Conservation (phyloP, 2,797 vertebrate species). For the Chelon auratus region DNA sequence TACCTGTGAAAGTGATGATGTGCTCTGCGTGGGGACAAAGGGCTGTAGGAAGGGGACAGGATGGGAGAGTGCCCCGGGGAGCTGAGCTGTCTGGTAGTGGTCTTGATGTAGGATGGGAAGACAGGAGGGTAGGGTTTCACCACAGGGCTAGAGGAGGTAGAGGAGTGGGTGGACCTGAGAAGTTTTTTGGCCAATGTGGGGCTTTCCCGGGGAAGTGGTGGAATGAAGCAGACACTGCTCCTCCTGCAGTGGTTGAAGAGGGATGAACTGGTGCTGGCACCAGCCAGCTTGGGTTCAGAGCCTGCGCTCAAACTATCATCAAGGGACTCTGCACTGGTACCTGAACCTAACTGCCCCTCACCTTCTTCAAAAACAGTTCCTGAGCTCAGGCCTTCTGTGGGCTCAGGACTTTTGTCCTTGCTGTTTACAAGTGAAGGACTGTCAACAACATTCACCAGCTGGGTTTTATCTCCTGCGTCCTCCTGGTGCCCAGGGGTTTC, state of each 20-base stretch:
- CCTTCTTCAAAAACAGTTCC: conserved; percentile 41
- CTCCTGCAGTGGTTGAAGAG: conserved; percentile 53
- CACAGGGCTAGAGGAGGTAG: conserved; percentile 57
- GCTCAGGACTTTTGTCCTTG: conserved; percentile 29
- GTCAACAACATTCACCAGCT: conserved; percentile 22
- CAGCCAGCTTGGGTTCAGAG: conserved; percentile 42
- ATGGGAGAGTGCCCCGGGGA: conserved; percentile 90
- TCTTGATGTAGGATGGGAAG: conserved; percentile 94
- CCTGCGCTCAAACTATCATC: conserved; percentile 64
- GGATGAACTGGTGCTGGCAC: conserved; percentile 1
- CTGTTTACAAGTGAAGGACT: neutral
- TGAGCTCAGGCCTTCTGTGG: conserved; percentile 36
- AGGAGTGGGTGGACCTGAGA: conserved; percentile 71
- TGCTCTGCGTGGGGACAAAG: conserved; percentile 82
- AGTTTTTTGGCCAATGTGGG: conserved; percentile 79
- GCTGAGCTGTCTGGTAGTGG: conserved; percentile 94
- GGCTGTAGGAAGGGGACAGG: conserved; percentile 90
- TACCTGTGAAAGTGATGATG: conserved; percentile 78
- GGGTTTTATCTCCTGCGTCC: conserved; percentile 29
- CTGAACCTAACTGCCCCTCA: conserved; percentile 38
- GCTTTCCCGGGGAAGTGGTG: conserved; percentile 77
- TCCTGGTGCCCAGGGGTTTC: conserved; percentile 50
- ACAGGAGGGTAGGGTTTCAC: conserved; percentile 90
- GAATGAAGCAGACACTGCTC: conserved; percentile 71
- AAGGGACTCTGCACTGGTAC: conserved; percentile 67